These are phyloP conservation scores for Prionailurus viverrinus DNA, from an alignment of 2,113 vertebrate species.

Conservation along the genomic window DNA sequence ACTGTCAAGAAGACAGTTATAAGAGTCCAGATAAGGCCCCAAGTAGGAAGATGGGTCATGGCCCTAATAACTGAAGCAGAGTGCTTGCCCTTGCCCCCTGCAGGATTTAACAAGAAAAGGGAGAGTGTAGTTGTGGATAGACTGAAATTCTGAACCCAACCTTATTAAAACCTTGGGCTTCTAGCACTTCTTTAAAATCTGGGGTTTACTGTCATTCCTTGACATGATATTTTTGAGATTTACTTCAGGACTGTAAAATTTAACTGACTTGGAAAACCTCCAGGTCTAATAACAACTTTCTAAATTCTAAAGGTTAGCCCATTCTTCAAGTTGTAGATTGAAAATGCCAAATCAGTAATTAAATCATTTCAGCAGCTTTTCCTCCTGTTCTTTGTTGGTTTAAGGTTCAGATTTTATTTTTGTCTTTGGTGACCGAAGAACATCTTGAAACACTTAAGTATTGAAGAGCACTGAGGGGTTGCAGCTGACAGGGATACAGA, in stretches of 20 bases:
- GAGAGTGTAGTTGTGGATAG: background rate
- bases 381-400: background rate
- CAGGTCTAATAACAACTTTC: background rate
- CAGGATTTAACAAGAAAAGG: background rate
- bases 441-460: background rate
- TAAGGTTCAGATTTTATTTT: background rate
- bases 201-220: background rate
- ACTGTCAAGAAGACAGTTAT: background rate
- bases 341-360: slow-evolving; percentile 52
- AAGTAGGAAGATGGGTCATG: background rate
- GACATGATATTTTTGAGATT: slow-evolving; percentile 48
- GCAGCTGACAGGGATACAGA: background rate
- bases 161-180: background rate
- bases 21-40: background rate
- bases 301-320: slow-evolving; percentile 52
- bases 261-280: slow-evolving; percentile 1
- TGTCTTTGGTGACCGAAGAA: background rate
- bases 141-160: background rate
- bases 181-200: background rate
- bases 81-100: background rate
- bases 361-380: background rate
- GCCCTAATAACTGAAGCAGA: background rate
- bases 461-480: background rate
- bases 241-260: background rate
- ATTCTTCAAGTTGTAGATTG: background rate